Percentiles rank a stretch among this genome's conserved stretches.
Evolutionary conservation across 2,797 vertebrate species (phyloP).

Genomic region (Gouania willdenowi): DNA sequence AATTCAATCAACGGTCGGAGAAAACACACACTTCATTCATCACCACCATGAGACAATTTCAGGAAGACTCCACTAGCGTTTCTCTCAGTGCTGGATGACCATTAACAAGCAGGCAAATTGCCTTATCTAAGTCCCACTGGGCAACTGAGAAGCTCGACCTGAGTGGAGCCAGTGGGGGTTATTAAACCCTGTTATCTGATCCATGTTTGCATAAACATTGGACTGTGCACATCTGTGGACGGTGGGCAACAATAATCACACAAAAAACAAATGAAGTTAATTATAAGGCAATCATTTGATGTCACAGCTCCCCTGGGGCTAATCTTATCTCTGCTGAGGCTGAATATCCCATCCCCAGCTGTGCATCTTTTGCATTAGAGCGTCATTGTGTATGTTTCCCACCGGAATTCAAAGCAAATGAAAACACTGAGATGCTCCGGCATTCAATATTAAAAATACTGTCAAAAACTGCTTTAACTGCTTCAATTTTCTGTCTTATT

Average conservation of each 20-base stretch:
- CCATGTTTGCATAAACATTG: slow-evolving; percentile 9
- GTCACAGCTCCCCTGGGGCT: slow-evolving; percentile 27
- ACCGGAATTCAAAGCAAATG: slow-evolving; percentile 5
- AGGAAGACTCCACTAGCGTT: slow-evolving; percentile 6
- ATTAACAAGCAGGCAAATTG: slow-evolving; percentile 25
- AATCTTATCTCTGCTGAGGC: slow-evolving; percentile 34
- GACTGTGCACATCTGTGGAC: slow-evolving; percentile 1
- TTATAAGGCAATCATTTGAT: slow-evolving; percentile 15
- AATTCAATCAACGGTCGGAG: slow-evolving; percentile 60
- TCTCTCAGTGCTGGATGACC: slow-evolving; percentile 10
- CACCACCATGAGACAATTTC: slow-evolving; percentile 23
- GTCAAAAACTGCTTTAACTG: background rate
- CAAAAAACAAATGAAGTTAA: slow-evolving; percentile 20
- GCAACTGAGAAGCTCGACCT: slow-evolving; percentile 1
- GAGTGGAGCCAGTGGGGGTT: background rate
- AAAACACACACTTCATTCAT: slow-evolving; percentile 52
- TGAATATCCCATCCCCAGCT: slow-evolving; percentile 15
- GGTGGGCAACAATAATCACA: slow-evolving; percentile 17
- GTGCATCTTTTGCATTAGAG: slow-evolving; percentile 1
- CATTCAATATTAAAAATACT: background rate
- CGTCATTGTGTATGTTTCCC: slow-evolving; percentile 9
- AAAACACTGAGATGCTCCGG: background rate
- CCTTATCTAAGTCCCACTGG: slow-evolving; percentile 1
- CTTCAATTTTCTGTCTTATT: background rate
- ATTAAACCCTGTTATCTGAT: background rate